These are phyloP conservation scores for Gulo gulo DNA, from an alignment of 2,113 vertebrate genomes.

Conservation along the genomic window DNA sequence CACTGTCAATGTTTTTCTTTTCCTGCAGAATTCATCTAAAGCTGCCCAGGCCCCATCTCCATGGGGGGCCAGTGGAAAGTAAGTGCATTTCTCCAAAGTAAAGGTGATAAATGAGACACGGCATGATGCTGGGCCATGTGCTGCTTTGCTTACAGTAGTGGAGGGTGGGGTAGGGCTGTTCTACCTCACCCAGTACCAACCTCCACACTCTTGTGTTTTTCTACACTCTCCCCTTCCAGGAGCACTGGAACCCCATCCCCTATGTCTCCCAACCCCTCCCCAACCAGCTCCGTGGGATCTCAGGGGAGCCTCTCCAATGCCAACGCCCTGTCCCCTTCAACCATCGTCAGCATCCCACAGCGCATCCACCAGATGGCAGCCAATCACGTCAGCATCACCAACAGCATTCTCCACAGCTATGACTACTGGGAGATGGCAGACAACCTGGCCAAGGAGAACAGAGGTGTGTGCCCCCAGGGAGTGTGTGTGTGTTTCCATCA, in stretches of 20 bases:
- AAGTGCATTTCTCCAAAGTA: constrained; percentile 77
- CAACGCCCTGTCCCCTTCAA: constrained; percentile 82
- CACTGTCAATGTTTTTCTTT: constrained; percentile 52
- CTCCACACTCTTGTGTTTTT: constrained; percentile 54
- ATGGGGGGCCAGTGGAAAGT: constrained; percentile 93
- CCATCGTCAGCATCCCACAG: constrained; percentile 95
- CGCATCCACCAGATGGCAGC: constrained; percentile 99
- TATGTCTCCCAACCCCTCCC: constrained; percentile 89
- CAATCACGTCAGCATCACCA: constrained; percentile 98
- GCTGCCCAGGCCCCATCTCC: constrained; percentile 86
- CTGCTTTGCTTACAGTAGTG: too few relatives aligned
- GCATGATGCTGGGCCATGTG: background rate
- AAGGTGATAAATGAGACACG: background rate
- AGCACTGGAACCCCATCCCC: constrained; percentile 86
- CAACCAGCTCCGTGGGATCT: constrained; percentile 87
- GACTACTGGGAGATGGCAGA: constrained; percentile 99
- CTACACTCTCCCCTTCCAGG: constrained; percentile 81
- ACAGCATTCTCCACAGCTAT: constrained; percentile 98
- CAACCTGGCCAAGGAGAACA: constrained; percentile 96
- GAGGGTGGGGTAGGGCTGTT: background rate
- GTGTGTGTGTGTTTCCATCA: fast-evolving
- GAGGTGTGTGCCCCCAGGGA: constrained; percentile 82
- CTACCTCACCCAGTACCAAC: background rate
- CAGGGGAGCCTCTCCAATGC: constrained; percentile 84
- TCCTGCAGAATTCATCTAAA: constrained; percentile 93